Evolutionary conservation across 2,888 invertebrate genomes (phyloP), one percentile per base, ranked within the genome.

Genomic region (Xestobium rufovillosum): DNA sequence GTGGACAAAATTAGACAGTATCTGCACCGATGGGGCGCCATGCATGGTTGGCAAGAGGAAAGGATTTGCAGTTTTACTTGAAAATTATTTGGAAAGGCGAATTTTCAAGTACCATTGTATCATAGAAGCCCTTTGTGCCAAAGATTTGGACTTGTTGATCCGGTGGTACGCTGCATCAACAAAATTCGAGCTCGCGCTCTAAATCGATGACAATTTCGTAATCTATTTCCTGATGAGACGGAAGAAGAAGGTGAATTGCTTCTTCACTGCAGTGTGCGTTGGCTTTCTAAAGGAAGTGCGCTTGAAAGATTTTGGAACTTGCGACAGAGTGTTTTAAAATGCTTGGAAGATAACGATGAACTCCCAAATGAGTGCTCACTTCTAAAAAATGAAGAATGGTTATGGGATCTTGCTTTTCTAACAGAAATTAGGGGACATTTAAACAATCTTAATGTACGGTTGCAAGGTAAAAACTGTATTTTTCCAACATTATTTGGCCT

Each of bases 11-110:
- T 26, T 14, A 32, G 33, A 27, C 37, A 26, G 23, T 27, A 29
- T 42, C 37, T 42, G 40, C 31, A 42, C 39, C 19, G 43, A 41
- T 43, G 38, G 40, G 13, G 40, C 41, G 31, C 41, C 43, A 34
- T 37, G 31, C 30, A 41, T 43, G 40, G 38, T 31, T 13, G 41
- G 36, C 25, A 43, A 38, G 38, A 41, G 14, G 27, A 43, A 37
- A 34, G 37, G 30, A 27, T 27, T 14, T 19, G 43, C 41, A 26
- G 40, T 40, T 42, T 40, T 43, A 28, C 28, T 40, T 13, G 30
- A 43, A 23, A 41, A 43, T 28, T 29, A 26, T 34, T 23, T 43
- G n/a, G 43, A 34, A 41, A 37, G 40, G 14, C 8, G 15, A 38
- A 15, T 41, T 30, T 43, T 43, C 41, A 37, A 39, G 12, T 40